phyloP scores from a whole-genome alignment of 1,140 invertebrate species.

The Venustaconcha ellipsiformis region DNA sequence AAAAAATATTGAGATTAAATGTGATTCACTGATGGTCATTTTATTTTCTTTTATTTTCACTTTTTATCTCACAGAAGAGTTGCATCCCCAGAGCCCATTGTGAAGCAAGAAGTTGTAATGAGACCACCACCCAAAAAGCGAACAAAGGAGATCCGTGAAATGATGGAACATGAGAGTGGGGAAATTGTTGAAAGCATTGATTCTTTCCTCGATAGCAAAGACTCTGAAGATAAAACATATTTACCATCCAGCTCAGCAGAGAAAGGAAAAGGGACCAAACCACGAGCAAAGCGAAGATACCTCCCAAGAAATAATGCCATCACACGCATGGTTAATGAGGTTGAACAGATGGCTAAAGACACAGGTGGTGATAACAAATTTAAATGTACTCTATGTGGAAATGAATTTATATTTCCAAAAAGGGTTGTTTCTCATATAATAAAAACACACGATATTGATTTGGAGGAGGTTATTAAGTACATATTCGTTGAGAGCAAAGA shows the following conservation, averaged over 20 bases:
- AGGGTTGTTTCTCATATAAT: slow-evolving; percentile 45
- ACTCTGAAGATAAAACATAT: slow-evolving; percentile 4
- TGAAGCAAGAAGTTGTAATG: slow-evolving; percentile 7
- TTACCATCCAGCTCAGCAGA: neutral
- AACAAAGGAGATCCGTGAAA: slow-evolving; percentile 46
- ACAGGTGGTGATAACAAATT: slow-evolving; percentile 40
- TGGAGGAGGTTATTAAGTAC: slow-evolving; percentile 33
- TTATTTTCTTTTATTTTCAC: no score
- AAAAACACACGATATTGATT: slow-evolving; percentile 40
- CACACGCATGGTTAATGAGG: slow-evolving; percentile 32
- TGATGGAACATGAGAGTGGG: slow-evolving; percentile 39
- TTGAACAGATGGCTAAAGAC: slow-evolving; percentile 37
- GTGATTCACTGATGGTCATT: no score
- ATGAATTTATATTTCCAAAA: slow-evolving; percentile 55
- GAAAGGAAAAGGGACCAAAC: slow-evolving; percentile 6
- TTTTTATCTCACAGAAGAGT: no score
- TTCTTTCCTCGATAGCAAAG: neutral
- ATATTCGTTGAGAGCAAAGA: slow-evolving; percentile 20
- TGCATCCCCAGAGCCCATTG: no score
- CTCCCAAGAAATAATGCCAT: slow-evolving; percentile 20
- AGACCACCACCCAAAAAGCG: slow-evolving; percentile 62
- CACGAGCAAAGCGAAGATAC: neutral
- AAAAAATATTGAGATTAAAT: no score
- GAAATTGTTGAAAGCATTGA: slow-evolving; percentile 1
- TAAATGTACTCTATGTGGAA: slow-evolving; percentile 49